These are phyloP conservation scores for Cerceris ruficornis DNA, from an alignment of 2,888 invertebrate species.

Conservation along the genomic window DNA sequence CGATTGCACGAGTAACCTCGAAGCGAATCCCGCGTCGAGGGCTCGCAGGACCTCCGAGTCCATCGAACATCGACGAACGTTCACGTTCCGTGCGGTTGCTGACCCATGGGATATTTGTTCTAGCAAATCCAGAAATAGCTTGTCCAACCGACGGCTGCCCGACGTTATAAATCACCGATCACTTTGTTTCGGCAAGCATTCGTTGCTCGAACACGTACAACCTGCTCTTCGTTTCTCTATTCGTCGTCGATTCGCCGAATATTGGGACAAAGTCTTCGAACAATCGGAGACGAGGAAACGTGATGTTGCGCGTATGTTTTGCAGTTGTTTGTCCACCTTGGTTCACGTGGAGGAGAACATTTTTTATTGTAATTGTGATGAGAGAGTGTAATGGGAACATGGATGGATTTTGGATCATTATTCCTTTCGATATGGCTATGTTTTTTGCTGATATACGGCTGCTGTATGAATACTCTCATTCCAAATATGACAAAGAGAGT, in stretches of 20 bases:
- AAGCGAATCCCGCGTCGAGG: neutral
- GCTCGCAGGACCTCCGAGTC: conserved; percentile 6
- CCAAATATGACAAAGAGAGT: too few species aligned
- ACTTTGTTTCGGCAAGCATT: conserved; percentile 45
- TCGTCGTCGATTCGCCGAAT: neutral
- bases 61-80: conserved; percentile 13
- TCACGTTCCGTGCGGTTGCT: conserved; percentile 30
- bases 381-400: neutral
- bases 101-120: conserved; percentile 50
- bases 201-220: neutral
- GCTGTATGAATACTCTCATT: too few species aligned
- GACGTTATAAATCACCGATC: conserved; percentile 60
- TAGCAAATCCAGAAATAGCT: conserved; percentile 39
- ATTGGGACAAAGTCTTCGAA: too few species aligned
- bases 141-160: conserved; percentile 17
- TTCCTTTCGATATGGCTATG: too few species aligned
- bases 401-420: neutral
- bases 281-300: too few species aligned
- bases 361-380: too few species aligned
- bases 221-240: conserved; percentile 1
- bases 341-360: too few species aligned
- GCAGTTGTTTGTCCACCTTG: too few species aligned
- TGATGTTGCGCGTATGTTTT: too few species aligned
- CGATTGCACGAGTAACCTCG: conserved; percentile 24
- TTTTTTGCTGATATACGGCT: too few species aligned